Conservation (phyloP, 2,113 vertebrate genomes). For the Ursus arctos region DNA sequence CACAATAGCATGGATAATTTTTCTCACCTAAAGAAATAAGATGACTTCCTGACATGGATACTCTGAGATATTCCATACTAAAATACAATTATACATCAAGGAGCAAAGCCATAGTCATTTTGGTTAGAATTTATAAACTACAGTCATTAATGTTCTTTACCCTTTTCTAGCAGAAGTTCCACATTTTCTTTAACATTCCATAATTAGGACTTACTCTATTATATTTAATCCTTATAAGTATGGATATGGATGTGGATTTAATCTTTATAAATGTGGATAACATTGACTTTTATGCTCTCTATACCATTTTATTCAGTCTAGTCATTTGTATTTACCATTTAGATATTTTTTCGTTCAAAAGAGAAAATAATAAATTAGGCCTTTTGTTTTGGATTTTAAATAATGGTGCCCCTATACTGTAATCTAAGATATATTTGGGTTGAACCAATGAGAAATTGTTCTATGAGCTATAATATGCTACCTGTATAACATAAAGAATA, state of each 20-base stretch:
- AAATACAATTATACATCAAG: background rate
- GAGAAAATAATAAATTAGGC: background rate
- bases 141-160: background rate
- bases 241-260: background rate
- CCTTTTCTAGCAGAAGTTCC: background rate
- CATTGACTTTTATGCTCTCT: background rate
- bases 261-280: background rate
- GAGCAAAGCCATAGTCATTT: background rate
- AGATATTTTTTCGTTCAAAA: background rate
- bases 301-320: background rate
- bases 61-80: background rate
- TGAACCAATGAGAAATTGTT: background rate
- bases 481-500: background rate
- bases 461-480: background rate
- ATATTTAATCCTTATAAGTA: background rate
- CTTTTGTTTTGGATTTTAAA: constrained; percentile 44
- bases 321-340: background rate
- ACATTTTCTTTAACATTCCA: background rate
- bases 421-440: background rate
- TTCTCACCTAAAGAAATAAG: background rate
- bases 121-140: background rate
- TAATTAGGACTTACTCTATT: background rate
- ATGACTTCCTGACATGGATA: background rate
- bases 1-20: background rate
- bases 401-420: background rate